Base-by-base conservation (phyloP, 2,888 invertebrate species). In the Tolmerus cingulatus region DNA sequence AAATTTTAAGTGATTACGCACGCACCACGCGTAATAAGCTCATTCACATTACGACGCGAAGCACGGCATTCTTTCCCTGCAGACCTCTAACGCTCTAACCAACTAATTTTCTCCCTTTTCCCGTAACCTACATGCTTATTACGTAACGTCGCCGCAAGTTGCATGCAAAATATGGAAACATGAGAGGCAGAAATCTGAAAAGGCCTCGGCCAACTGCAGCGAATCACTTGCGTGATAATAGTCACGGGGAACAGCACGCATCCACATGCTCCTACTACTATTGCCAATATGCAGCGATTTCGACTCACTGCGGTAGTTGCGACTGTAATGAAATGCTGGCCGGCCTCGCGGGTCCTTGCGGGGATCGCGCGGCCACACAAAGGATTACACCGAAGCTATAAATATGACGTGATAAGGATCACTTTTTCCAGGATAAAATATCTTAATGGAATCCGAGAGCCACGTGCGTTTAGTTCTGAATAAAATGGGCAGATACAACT, bases 101-200 rank as follows among this genome's bases (percentile, higher is more conserved):
- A 81, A 51, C 81, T 81, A 12, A 55, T 81, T 55, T 51, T 51
- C 55, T 23, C 46, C 81, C 79, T 19, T 46, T 19, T 30, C 2
- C 81, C 81, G 7, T 23, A n/a, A 30, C 55, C 55, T 40, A 74
- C 37, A 66, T 66, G 57, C 66, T 84, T 84, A 84, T 84, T 57
- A 74, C 66, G 43, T 74, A 79, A 55, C n/a, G 1, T n/a, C 27
- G 55, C 81, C 16, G 14, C 51, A 46, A 46, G 81, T 84, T 84
- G 84, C 84, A 84, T 84, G 84, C 43, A 66, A 40, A 66, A 84
- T 84, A 84, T 66, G 84, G 74, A 84, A 84, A 84, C 16, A 51
- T 51, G 81, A 84, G 84, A 16, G 16, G 57, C 16, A 66, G 23
- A 40, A 66, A 84, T 81, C 79, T 81, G 79, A 84, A 84, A 66